A percentile compares a stretch with the other conserved stretches of the same genome.
Evolutionary conservation across 2,113 vertebrate genomes (phyloP).

Genomic region (Tricholaema leucomelas): DNA sequence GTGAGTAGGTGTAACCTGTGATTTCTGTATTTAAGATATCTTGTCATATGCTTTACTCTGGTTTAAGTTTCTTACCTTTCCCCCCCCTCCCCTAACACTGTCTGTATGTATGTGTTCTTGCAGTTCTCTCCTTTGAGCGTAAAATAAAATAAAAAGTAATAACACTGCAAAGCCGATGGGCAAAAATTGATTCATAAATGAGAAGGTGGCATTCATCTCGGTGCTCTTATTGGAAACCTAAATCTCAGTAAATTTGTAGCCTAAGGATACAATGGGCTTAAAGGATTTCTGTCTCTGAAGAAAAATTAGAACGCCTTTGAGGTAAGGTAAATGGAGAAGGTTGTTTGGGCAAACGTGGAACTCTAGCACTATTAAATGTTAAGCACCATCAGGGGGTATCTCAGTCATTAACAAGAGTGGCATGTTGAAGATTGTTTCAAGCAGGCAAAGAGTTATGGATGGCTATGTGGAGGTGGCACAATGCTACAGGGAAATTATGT

Average conservation of each 20-base stretch:
- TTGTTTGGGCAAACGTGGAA: conserved; percentile 88
- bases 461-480: conserved; percentile 67
- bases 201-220: conserved; percentile 93
- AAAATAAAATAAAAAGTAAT: conserved; percentile 87
- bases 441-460: conserved; percentile 80
- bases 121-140: conserved; percentile 63
- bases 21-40: neutral
- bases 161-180: conserved; percentile 85
- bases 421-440: conserved; percentile 82
- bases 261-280: conserved; percentile 95
- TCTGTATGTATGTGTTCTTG: conserved; percentile 27
- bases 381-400: conserved; percentile 86
- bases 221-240: conserved; percentile 94
- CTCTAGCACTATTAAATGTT: conserved; percentile 91
- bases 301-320: conserved; percentile 96
- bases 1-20: neutral
- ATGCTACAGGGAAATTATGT: conserved; percentile 78
- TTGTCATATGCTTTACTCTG: neutral
- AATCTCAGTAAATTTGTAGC: conserved; percentile 98
- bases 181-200: conserved; percentile 97
- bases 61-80: neutral
- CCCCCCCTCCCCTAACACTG: neutral
- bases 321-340: conserved; percentile 94
- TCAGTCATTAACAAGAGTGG: conserved; percentile 87
- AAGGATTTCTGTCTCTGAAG: conserved; percentile 98